Evolutionary conservation across 2,797 vertebrate species (phyloP).

Genomic region (Dryobates pubescens): DNA sequence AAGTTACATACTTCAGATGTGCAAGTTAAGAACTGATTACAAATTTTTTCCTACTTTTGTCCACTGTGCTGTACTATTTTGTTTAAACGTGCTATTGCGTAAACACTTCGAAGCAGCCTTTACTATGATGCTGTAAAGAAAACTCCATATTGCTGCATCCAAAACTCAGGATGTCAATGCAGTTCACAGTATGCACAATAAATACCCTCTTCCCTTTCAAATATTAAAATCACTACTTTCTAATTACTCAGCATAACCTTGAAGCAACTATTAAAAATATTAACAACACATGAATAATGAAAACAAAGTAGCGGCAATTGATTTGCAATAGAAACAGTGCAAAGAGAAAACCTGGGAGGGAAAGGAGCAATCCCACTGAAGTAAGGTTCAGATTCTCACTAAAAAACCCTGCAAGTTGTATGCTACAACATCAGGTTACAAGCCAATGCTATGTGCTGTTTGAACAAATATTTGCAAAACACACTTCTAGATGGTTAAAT

Average conservation of each 20-base stretch:
- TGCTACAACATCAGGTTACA: not conserved
- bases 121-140: constrained; percentile 65
- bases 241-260: constrained; percentile 70
- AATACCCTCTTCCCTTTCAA: constrained; percentile 78
- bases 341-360: constrained; percentile 39
- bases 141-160: constrained; percentile 50
- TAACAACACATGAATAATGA: constrained; percentile 61
- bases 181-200: constrained; percentile 82
- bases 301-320: constrained; percentile 62
- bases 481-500: constrained; percentile 32
- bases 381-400: not conserved
- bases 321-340: constrained; percentile 62
- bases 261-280: constrained; percentile 66
- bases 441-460: constrained; percentile 20
- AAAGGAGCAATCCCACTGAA: constrained; percentile 19
- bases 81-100: constrained; percentile 63
- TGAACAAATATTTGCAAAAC: not conserved
- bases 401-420: not conserved
- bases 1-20: constrained; percentile 40
- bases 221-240: constrained; percentile 66
- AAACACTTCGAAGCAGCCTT: constrained; percentile 77
- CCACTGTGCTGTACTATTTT: constrained; percentile 74
- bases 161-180: constrained; percentile 70
- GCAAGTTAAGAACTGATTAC: constrained; percentile 53
- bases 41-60: constrained; percentile 59